These are phyloP conservation scores for Disparrhopalites patrizii DNA, from an alignment of 2,888 invertebrate genomes.

Conservation along the genomic window DNA sequence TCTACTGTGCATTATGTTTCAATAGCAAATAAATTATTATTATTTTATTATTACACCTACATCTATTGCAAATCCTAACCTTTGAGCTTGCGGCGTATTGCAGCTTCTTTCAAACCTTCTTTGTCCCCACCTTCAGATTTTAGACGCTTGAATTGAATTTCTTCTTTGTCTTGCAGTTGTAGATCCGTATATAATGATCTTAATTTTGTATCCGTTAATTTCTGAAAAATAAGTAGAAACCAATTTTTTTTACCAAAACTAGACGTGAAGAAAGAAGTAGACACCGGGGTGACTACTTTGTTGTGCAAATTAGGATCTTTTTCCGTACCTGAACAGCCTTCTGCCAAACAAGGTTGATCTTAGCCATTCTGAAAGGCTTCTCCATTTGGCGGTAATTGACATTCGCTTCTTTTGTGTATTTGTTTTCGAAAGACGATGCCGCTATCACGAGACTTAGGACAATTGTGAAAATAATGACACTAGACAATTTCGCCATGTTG, in stretches of 20 bases:
- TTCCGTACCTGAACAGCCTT: conserved; percentile 88
- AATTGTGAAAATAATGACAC: too few species aligned
- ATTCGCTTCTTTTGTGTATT: conserved; percentile 46
- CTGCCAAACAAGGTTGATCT: conserved; percentile 81
- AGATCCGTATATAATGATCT: conserved; percentile 82
- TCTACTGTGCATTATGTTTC: too few species aligned
- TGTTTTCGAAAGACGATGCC: conserved; percentile 39
- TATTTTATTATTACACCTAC: conserved; percentile 6
- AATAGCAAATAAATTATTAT: too few species aligned
- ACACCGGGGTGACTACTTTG: too few species aligned
- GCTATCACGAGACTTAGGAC: too few species aligned
- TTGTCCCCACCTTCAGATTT: conserved; percentile 80
- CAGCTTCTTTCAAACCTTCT: conserved; percentile 77
- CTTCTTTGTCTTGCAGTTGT: conserved; percentile 88
- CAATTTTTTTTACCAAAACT: too few species aligned
- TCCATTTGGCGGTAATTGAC: conserved; percentile 67
- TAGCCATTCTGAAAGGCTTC: conserved; percentile 84
- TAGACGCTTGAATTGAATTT: conserved; percentile 74
- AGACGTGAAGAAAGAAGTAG: too few species aligned
- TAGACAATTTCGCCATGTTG: too few species aligned
- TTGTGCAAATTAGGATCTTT: too few species aligned
- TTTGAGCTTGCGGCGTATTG: conserved; percentile 70
- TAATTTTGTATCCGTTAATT: conserved; percentile 75
- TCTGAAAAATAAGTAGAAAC: conserved; percentile 61
- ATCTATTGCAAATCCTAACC: conserved; percentile 57